Evolutionary conservation across 2,113 vertebrate species (phyloP), one percentile per base, ranked within the genome.

Genomic region (Maccullochella peelii): DNA sequence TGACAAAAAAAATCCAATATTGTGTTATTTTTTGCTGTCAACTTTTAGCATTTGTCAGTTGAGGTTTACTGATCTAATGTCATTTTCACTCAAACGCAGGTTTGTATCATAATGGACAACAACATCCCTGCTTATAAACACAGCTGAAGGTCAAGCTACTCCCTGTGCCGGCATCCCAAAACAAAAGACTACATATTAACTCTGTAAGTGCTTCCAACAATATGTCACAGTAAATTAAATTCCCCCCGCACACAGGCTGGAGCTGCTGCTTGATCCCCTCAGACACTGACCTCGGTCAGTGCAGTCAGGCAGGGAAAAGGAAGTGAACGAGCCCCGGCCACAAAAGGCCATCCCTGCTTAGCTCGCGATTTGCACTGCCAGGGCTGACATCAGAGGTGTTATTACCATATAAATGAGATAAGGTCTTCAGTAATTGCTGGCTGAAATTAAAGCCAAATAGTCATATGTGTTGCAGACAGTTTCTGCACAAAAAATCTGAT

Each of bases 401-500:
- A 96, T 96, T 96, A 95, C 90, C 95, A 95, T 96, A 95, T 92
- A 96, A 96, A 96, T 95, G 92, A 95, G 93, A 95, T 93, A 84
- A 93, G 88, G 89, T 80, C 91, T 91, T 57, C 63, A 80, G 89
- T 95, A 94, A 96, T 94, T 95, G 91, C 86, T 49, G 84, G 25
- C 66, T 92, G 89, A 90, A 94, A 95, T 93, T 86, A 93, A 95
- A 93, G 88, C 67, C 68, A 91, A 78, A 86, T 25, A 83, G 83
- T 79, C 79, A 21, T 73, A 47, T 14, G 63, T 27, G 30, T 23
- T 71, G 79, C 49, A 88, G 85, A 83, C 82, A 80, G 36, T 85
- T 80, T 77, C 66, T n/a, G 20, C 81, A 62, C n/a, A 84, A 36
- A 23, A 57, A 78, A 4, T 2, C 21, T 27, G 65, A 73, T 55